These are phyloP conservation scores for Drosophila nebulosa DNA, from an alignment of 1,140 invertebrate genomes.

Conservation along the genomic window DNA sequence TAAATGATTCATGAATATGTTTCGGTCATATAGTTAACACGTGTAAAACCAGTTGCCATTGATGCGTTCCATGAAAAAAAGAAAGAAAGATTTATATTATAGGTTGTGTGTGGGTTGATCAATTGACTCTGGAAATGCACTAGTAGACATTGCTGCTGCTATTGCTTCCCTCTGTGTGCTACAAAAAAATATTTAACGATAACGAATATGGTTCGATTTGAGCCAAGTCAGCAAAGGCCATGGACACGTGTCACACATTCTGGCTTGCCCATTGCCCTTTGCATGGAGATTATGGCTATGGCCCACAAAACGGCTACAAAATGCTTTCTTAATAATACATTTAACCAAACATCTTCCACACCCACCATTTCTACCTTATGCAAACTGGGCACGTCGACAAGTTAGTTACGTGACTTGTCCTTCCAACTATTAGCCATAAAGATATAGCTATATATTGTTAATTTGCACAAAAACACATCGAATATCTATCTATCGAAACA, in stretches of 20 bases:
- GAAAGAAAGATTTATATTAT: not conserved
- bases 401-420: slow-evolving; percentile 46
- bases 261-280: slow-evolving; percentile 1
- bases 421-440: slow-evolving; percentile 44
- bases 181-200: slow-evolving; percentile 18
- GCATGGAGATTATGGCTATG: slow-evolving; percentile 34
- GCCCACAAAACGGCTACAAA: slow-evolving; percentile 23
- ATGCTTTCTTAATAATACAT: slow-evolving; percentile 47
- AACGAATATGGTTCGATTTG: slow-evolving; percentile 14
- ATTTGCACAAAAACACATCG: slow-evolving; percentile 44
- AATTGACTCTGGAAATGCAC: not conserved
- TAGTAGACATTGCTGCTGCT: not conserved
- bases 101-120: not conserved
- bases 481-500: slow-evolving; percentile 17
- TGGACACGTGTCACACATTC: slow-evolving; percentile 36
- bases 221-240: slow-evolving; percentile 43
- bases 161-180: not conserved
- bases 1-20: slow-evolving; percentile 71
- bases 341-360: not conserved
- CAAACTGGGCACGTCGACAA: slow-evolving; percentile 27
- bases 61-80: not conserved
- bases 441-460: slow-evolving; percentile 48
- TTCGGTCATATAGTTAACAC: slow-evolving; percentile 68
- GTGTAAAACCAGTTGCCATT: slow-evolving; percentile 36
- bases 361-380: not conserved